These are phyloP conservation scores for Egretta garzetta DNA, from an alignment of 2,113 vertebrate genomes.

Conservation along the genomic window DNA sequence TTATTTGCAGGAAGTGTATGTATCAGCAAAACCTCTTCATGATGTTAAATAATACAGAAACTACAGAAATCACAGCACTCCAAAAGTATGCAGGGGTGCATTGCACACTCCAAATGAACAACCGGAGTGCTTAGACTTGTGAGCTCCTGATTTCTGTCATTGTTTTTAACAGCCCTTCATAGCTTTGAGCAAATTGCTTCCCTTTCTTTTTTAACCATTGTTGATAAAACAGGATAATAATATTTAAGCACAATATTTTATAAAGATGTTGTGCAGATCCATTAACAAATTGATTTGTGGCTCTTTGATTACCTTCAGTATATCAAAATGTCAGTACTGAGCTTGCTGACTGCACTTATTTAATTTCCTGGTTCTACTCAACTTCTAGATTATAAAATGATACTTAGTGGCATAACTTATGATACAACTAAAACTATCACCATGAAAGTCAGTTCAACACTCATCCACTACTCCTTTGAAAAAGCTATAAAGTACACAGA, in stretches of 20 bases:
- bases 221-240: background rate
- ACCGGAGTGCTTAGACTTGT: background rate
- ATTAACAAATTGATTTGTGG: slow-evolving; percentile 18
- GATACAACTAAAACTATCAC: background rate
- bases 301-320: background rate
- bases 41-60: background rate
- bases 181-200: background rate
- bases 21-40: background rate
- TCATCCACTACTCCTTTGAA: background rate
- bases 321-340: slow-evolving; percentile 5
- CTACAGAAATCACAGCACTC: background rate
- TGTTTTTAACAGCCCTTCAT: background rate
- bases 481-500: slow-evolving; percentile 27
- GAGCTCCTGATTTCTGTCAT: background rate
- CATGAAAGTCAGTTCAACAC: background rate
- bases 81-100: background rate
- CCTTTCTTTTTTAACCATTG: background rate
- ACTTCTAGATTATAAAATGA: background rate
- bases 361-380: background rate
- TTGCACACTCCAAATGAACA: background rate
- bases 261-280: background rate
- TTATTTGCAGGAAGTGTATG: background rate
- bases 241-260: background rate
- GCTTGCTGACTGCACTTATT: background rate
- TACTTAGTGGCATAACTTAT: background rate